Evolutionary conservation across 2,113 vertebrate species (phyloP).

Genomic region (Ellobius talpinus): DNA sequence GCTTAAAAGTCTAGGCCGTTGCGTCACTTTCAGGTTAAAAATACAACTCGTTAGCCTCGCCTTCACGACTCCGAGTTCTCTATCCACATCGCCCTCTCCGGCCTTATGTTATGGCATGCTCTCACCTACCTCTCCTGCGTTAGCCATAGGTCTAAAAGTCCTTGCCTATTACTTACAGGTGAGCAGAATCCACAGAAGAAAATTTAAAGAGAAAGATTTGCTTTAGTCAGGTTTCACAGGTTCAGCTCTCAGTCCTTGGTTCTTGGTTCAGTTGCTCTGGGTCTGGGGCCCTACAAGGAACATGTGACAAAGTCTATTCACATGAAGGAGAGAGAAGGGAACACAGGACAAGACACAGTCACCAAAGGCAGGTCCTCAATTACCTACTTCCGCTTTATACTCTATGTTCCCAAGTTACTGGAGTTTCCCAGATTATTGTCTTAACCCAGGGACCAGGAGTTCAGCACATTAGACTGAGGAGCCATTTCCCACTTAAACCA

Average conservation of each 20-base stretch:
- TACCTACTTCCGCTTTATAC: neutral
- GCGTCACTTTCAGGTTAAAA: neutral
- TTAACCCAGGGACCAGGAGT: neutral
- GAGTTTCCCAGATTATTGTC: neutral
- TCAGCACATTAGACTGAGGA: neutral
- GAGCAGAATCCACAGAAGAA: neutral
- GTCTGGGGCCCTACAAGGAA: neutral
- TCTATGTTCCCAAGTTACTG: neutral
- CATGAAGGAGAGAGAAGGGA: neutral
- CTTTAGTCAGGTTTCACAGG: neutral
- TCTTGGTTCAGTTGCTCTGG: neutral
- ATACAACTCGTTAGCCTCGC: neutral
- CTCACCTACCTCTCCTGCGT: neutral
- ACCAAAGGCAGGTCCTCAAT: neutral
- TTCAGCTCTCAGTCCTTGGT: neutral
- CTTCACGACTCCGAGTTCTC: neutral
- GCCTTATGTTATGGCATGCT: fast-evolving
- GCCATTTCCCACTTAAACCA: neutral
- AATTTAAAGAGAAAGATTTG: neutral
- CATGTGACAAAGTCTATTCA: neutral
- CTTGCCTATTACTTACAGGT: neutral
- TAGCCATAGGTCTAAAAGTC: too few species aligned
- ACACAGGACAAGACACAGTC: neutral
- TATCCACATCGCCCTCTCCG: neutral
- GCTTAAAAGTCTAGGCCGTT: neutral